These are phyloP conservation scores for Macrotus californicus DNA, from an alignment of 2,113 vertebrate genomes.

Conservation along the genomic window DNA sequence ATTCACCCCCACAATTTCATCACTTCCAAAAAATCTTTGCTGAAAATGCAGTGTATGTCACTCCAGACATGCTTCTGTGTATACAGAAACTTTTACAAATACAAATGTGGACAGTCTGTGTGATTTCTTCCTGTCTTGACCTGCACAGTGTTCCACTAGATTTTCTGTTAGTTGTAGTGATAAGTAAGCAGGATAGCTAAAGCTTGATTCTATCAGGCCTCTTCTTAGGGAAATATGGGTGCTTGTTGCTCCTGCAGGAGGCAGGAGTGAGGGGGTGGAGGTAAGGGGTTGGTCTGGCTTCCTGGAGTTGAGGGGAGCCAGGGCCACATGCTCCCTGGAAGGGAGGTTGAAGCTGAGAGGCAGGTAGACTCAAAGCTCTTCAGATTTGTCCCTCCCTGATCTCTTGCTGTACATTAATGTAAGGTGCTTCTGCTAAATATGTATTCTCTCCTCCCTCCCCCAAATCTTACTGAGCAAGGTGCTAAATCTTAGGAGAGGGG, in stretches of 20 bases:
- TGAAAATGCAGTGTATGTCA: background rate
- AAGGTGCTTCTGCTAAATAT: background rate
- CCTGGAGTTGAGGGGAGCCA: background rate
- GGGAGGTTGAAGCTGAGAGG: background rate
- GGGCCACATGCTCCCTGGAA: background rate
- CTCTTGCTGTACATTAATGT: background rate
- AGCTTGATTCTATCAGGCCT: too few species aligned
- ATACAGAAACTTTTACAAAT: background rate
- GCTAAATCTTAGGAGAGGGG: background rate
- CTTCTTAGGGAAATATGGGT: background rate
- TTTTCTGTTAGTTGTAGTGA: background rate
- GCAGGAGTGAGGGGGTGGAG: background rate
- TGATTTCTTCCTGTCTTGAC: too few species aligned
- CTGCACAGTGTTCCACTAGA: accelerated
- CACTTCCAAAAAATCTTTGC: background rate
- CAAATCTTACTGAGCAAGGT: background rate
- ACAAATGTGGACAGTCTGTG: accelerated
- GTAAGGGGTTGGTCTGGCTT: accelerated
- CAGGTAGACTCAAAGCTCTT: background rate
- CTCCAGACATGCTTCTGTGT: background rate
- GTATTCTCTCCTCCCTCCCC: background rate
- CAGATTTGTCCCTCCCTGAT: background rate
- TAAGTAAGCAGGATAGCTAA: background rate
- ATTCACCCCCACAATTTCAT: background rate
- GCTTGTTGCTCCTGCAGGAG: background rate